These are phyloP conservation scores for Tor tambroides DNA, from an alignment of 2,113 vertebrate species.

Conservation along the genomic window DNA sequence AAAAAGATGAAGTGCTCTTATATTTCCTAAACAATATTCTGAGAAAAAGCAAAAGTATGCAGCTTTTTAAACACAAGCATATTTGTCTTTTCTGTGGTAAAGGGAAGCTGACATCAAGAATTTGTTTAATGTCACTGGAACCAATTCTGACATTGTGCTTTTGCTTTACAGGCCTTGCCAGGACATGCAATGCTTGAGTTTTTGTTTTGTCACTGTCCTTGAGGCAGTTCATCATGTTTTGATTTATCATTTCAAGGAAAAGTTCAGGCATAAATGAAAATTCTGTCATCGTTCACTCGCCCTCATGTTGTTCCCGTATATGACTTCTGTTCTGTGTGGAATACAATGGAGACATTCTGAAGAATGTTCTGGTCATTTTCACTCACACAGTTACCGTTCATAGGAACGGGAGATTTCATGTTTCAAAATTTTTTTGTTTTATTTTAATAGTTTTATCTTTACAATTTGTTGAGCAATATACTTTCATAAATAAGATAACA, in stretches of 20 bases:
- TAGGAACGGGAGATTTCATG: not conserved
- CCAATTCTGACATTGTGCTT: slow-evolving; percentile 10
- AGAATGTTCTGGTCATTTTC: slow-evolving; percentile 14
- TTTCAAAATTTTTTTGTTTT: too few relatives aligned
- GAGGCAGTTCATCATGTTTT: not conserved
- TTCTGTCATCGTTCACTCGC: slow-evolving; percentile 10
- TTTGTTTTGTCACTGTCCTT: slow-evolving; percentile 43
- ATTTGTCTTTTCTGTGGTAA: slow-evolving; percentile 22
- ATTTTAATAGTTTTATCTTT: not conserved
- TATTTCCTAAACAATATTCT: slow-evolving; percentile 67
- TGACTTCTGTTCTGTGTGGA: not conserved
- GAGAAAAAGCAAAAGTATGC: slow-evolving; percentile 12
- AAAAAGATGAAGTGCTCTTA: slow-evolving; percentile 64
- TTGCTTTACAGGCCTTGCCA: not conserved
- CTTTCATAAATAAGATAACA: not conserved
- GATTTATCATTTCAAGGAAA: not conserved
- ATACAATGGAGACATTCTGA: slow-evolving; percentile 14
- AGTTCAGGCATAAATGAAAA: slow-evolving; percentile 16
- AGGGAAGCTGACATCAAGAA: slow-evolving; percentile 11
- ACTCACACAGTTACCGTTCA: not conserved
- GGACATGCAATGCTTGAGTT: slow-evolving; percentile 35
- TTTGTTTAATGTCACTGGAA: slow-evolving; percentile 5
- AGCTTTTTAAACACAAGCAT: slow-evolving; percentile 34
- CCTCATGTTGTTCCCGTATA: not conserved
- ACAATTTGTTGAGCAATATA: not conserved